Evolutionary conservation across 2,888 invertebrate genomes (phyloP).

Genomic region (Heliconius ethilla): DNA sequence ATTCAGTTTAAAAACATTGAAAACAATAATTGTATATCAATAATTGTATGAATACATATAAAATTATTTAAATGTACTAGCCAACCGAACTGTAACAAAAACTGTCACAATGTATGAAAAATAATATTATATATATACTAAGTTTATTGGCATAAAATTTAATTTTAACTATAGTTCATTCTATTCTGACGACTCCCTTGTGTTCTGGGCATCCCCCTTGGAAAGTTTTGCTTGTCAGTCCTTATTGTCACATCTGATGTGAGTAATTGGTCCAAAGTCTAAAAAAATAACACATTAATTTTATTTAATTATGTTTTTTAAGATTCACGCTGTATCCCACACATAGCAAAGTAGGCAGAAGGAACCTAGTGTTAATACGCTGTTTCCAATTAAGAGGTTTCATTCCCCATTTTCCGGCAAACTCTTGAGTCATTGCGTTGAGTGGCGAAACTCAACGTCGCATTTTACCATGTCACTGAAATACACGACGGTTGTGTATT

Average conservation of each 20-base stretch:
- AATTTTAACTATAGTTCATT: conserved; percentile 35
- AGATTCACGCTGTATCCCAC: too few species aligned
- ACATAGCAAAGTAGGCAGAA: neutral
- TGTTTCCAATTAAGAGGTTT: too few species aligned
- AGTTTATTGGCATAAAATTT: neutral
- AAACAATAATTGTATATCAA: neutral
- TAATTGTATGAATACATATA: neutral
- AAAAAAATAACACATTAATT: conserved; percentile 46
- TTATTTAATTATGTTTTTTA: too few species aligned
- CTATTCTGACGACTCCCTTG: conserved; percentile 56
- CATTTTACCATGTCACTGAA: too few species aligned
- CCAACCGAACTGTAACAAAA: neutral
- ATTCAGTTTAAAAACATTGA: neutral
- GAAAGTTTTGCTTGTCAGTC: conserved; percentile 41
- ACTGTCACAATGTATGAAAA: neutral
- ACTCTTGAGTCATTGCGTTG: too few species aligned
- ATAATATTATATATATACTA: neutral
- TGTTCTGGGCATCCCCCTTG: conserved; percentile 52
- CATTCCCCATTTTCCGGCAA: too few species aligned
- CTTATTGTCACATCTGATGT: conserved; percentile 57
- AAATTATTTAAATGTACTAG: neutral
- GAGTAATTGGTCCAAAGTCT: conserved; percentile 63
- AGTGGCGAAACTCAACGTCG: too few species aligned
- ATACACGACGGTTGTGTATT: too few species aligned
- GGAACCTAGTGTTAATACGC: too few species aligned